These are phyloP conservation scores for Ornithorhynchus anatinus DNA, from an alignment of 2,113 vertebrate species.

Conservation along the genomic window DNA sequence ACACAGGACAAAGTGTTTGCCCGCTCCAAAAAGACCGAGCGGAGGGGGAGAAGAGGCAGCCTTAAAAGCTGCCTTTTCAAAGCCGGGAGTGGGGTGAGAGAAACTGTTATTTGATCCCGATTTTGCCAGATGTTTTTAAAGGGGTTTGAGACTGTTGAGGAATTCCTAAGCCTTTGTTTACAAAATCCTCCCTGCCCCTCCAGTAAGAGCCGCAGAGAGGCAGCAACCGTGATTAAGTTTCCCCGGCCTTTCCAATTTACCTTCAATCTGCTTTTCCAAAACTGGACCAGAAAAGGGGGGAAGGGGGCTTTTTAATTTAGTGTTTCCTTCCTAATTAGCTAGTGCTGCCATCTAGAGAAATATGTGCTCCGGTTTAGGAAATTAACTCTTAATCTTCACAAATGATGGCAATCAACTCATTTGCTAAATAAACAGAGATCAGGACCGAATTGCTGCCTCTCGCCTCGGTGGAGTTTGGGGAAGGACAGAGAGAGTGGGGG, in stretches of 20 bases:
- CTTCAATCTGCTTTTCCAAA: constrained; percentile 43
- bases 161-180: constrained; percentile 75
- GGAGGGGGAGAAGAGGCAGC: constrained; percentile 36
- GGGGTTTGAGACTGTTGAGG: constrained; percentile 53
- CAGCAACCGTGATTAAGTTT: constrained; percentile 11
- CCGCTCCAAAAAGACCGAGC: constrained; percentile 35
- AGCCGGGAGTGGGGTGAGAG: constrained; percentile 44
- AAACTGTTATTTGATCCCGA: constrained; percentile 53
- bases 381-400: constrained; percentile 56
- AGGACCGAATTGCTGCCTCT: constrained; percentile 16
- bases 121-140: constrained; percentile 69
- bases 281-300: constrained; percentile 19
- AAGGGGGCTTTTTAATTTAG: constrained; percentile 62
- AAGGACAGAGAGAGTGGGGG: constrained; percentile 30
- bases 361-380: constrained; percentile 38
- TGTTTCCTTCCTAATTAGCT: constrained; percentile 42
- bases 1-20: constrained; percentile 55
- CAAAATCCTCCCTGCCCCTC: constrained; percentile 61
- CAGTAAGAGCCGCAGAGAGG: neutral
- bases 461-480: constrained; percentile 59
- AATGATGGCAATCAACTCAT: constrained; percentile 58
- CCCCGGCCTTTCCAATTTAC: constrained; percentile 35
- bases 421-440: constrained; percentile 61
- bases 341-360: constrained; percentile 37
- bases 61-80: constrained; percentile 66